phyloP scores from a whole-genome alignment of 2,888 invertebrate species.

The Atrina japonica region DNA sequence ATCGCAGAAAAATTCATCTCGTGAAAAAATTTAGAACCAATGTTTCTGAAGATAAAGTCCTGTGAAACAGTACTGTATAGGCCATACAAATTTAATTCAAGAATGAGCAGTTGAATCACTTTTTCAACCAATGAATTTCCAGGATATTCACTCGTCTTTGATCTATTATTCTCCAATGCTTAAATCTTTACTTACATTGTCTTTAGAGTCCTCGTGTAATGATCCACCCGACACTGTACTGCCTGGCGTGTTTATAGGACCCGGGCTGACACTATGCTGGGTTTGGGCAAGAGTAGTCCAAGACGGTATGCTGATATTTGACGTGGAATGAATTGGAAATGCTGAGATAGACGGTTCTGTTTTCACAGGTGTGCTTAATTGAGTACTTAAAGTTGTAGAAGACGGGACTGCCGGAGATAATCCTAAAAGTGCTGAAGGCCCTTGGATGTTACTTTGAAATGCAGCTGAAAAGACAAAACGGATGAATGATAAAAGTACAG shows the following conservation, averaged over 20 bases:
- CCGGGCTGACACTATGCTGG: constrained; percentile 7
- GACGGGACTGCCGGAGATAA: background rate
- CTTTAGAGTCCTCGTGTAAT: background rate
- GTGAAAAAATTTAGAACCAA: too few relatives aligned
- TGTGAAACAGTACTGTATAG: too few relatives aligned
- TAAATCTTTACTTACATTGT: too few relatives aligned
- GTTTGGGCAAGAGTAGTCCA: constrained; percentile 18
- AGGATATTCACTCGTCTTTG: too few relatives aligned
- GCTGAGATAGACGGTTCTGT: constrained; percentile 16
- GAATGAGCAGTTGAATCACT: too few relatives aligned
- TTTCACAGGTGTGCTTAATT: background rate
- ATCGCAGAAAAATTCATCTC: too few relatives aligned
- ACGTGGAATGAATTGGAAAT: constrained; percentile 14
- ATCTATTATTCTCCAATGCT: too few relatives aligned
- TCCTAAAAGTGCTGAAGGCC: constrained; percentile 29
- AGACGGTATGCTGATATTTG: constrained; percentile 1
- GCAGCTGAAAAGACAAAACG: background rate
- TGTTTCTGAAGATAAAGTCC: too few relatives aligned
- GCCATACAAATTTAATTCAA: too few relatives aligned
- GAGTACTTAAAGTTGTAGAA: background rate
- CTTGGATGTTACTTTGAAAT: constrained; percentile 22
- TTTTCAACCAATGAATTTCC: too few relatives aligned
- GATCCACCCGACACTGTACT: background rate
- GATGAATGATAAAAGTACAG: too few relatives aligned
- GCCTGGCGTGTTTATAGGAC: background rate